Evolutionary conservation across 2,797 vertebrate genomes (phyloP).

Genomic region (Strix occidentalis): DNA sequence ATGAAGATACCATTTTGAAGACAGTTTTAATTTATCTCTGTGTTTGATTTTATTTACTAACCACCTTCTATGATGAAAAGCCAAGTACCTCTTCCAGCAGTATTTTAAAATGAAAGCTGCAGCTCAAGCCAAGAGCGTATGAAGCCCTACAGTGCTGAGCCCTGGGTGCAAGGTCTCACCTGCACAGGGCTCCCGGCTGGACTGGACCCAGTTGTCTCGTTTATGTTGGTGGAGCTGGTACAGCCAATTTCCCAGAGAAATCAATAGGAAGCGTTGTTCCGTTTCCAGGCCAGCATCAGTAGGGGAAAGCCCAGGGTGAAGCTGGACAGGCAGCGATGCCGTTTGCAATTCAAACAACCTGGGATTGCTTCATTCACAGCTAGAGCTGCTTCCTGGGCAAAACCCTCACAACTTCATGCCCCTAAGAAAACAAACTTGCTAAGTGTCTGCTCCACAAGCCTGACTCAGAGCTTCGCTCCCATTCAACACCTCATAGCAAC

Average conservation of each 20-base stretch:
- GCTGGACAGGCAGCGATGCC: not conserved
- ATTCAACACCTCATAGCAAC: not conserved
- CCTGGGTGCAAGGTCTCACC: not conserved
- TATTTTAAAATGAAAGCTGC: not conserved
- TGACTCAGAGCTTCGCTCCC: not conserved
- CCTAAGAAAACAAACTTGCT: not conserved
- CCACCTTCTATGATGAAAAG: not conserved
- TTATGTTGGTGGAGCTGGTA: not conserved
- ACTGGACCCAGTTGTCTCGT: not conserved
- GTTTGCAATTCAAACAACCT: constrained; percentile 11
- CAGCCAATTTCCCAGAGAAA: not conserved
- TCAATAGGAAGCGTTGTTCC: not conserved
- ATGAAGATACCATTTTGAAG: not conserved
- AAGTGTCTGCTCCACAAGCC: not conserved
- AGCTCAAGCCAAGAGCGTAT: not conserved
- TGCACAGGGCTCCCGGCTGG: accelerated
- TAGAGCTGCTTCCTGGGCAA: not conserved
- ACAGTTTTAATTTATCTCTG: not conserved
- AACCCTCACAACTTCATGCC: not conserved
- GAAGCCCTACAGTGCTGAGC: not conserved
- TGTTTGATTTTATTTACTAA: not conserved
- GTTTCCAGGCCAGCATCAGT: not conserved
- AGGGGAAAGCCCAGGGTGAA: not conserved
- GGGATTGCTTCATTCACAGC: not conserved
- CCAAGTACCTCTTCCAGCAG: not conserved